Base-by-base conservation (phyloP, 1,140 invertebrate species). In the Matsumurasca onukii region DNA sequence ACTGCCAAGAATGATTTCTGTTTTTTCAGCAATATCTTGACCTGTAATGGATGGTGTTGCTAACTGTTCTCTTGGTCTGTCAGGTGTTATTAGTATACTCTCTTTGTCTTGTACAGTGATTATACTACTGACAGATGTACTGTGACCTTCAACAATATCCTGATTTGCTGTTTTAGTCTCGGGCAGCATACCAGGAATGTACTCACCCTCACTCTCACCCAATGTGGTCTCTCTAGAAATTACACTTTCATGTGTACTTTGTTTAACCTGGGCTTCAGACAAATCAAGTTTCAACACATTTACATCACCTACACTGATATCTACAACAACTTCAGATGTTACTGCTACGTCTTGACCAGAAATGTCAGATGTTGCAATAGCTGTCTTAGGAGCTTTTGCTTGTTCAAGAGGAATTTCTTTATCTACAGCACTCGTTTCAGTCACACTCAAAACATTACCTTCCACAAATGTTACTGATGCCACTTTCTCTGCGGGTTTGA, bases 131-230 rank as follows among this genome's bases (percentile, higher is more conserved):
- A 77, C 72, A 45, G 78, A 77, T 20, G 86, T 34, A 69, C 78
- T 70, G 75, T 84, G 80, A n/a, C 79, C 81, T 31, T 81, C 73
- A 22, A 70, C 65, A 65, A 73, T 68, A 65, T 61, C 61, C n/a
- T 82, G 34, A 34, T 76, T 76, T n/a, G 84, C 84, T 55, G 57
- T 79, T 69, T 80, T 82, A 3, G 30, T 72, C 69, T 76, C 75
- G 5, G 78, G 70, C 15, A 70, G 61, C 2, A 74, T 67, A 66
- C 77, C 77, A 22, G 79, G 74, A 24, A 71, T 72, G 52, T 85
- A 82, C 51, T 76, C 71, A 61, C 76, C 77, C 76, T 86, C 85
- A 63, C 80, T 80, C 74, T 86, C 85, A 3, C 81, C 79, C 30
- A 79, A 70, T 31, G 81, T 69, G 22, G 78, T 76, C 77, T 86